phyloP scores from a whole-genome alignment of 2,888 invertebrate genomes.

The Leptinotarsa tumamoca region DNA sequence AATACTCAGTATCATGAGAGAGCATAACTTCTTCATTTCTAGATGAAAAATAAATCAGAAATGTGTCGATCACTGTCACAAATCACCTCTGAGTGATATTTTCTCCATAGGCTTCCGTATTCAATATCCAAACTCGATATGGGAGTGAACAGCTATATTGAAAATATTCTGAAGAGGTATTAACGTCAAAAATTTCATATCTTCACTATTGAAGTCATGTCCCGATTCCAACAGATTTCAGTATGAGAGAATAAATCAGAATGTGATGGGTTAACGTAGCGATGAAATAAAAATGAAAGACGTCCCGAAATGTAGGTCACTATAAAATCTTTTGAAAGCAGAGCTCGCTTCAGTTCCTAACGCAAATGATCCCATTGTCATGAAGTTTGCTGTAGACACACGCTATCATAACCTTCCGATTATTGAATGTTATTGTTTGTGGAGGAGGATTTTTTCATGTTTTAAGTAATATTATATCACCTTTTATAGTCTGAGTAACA shows the following conservation, averaged over 20 bases:
- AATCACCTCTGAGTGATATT: background rate
- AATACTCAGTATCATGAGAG: no score
- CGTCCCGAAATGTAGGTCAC: background rate
- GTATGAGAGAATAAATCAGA: background rate
- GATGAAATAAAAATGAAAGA: background rate
- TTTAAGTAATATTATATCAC: no score
- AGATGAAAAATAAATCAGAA: background rate
- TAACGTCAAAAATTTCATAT: constrained; percentile 16
- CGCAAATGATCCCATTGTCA: no score
- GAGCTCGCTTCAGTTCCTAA: no score
- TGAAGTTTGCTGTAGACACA: no score
- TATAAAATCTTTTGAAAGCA: background rate
- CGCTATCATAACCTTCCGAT: no score
- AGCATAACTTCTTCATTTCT: background rate
- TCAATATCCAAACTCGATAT: background rate
- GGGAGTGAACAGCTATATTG: constrained; percentile 1
- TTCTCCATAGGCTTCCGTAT: background rate
- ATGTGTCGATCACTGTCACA: constrained; percentile 2
- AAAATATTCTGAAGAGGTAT: constrained; percentile 11
- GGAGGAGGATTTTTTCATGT: no score
- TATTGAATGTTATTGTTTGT: no score
- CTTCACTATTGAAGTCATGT: constrained; percentile 6
- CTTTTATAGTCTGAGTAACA: no score
- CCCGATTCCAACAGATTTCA: background rate
- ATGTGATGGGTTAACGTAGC: background rate